Percentiles rank a stretch among this genome's conserved stretches.
These are phyloP conservation scores for Daubentonia madagascariensis DNA, from an alignment of 2,113 vertebrate genomes.

Conservation along the genomic window DNA sequence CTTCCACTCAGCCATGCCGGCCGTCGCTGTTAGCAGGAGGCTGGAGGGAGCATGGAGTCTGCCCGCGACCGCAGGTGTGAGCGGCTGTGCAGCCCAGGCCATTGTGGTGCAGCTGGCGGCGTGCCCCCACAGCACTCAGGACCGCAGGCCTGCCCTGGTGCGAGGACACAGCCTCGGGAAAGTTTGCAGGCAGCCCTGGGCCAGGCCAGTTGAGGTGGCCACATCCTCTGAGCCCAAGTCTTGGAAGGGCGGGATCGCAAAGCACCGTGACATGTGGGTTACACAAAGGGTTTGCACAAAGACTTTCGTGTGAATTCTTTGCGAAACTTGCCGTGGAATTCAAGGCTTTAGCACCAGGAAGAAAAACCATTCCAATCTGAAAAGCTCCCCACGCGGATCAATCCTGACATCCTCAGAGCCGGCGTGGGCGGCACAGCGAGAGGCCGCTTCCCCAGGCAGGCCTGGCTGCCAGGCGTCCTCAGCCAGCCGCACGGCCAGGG, in stretches of 20 bases:
- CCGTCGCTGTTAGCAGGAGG: neutral
- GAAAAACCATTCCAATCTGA: neutral
- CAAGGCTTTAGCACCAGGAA: neutral
- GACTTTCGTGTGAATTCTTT: neutral
- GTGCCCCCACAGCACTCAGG: neutral
- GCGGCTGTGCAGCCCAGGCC: neutral
- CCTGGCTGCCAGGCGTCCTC: neutral
- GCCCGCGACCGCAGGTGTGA: neutral
- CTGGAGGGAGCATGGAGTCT: neutral
- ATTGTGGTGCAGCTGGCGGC: too few species aligned
- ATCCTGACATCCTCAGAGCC: too few species aligned
- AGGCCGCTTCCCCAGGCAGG: neutral
- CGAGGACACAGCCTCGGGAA: neutral
- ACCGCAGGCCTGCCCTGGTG: neutral
- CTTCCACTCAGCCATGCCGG: too few species aligned
- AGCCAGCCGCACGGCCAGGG: neutral
- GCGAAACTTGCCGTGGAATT: too few species aligned
- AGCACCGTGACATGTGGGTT: too few species aligned
- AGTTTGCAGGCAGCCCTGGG: neutral
- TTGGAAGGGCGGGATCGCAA: fast-evolving
- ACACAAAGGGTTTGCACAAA: neutral
- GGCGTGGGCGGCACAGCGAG: too few species aligned
- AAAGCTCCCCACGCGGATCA: neutral
- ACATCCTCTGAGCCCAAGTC: neutral
- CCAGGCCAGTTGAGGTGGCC: neutral